Evolutionary conservation across 64 coral and sea anemone species (phyloP), one percentile per base, ranked within the genome.

Genomic region (Hydrozoanthus tunicans): DNA sequence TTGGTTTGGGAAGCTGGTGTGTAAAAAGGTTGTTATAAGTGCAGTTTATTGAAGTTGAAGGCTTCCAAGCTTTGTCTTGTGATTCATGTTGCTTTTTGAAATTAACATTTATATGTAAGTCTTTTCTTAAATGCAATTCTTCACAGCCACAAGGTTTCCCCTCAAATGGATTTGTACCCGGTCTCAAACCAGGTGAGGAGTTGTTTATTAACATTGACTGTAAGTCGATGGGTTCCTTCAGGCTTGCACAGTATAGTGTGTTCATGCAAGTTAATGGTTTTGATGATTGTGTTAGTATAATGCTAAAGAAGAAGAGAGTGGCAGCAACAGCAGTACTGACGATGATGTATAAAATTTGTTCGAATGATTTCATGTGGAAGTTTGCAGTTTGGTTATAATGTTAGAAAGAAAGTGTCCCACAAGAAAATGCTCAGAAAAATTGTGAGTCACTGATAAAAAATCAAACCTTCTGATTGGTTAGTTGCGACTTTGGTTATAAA

Each of bases 161-260:
- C 73, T 24, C 64, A 23, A 88, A 88, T 74, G 84, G 84, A 88
- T 88, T 74, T 88, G 84, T 88, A 75, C 70, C 84, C 59, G 84
- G 84, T 74, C 68, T 88, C 54, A 88, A 88, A 88, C 69, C 84
- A 88, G 84, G 84, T 88, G 56, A 88, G 84, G 11, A 54, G 73
- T 24, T 58, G 74, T 73, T 88, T 15, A 5, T 58, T 0, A 52
- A 64, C 14, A 51, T 14, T 82, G 20, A 23, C 23, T 81, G 79
- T 62, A 62, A 64, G 80, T 82, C 43, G 20, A 43, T 7, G 26
- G 59, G 13, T 64, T 51, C 17, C 25, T 62, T 63, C 12, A 15
- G 12, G 11, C 4, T 13, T 25, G 26, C 65, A 65, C 8, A 7
- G 6, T 73, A 24, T 32, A 6, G 3, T 6, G 65, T 69, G 65